Evolutionary conservation across 2,797 vertebrate species (phyloP), one percentile per base, ranked within the genome.

Genomic region (Chelonia mydas): DNA sequence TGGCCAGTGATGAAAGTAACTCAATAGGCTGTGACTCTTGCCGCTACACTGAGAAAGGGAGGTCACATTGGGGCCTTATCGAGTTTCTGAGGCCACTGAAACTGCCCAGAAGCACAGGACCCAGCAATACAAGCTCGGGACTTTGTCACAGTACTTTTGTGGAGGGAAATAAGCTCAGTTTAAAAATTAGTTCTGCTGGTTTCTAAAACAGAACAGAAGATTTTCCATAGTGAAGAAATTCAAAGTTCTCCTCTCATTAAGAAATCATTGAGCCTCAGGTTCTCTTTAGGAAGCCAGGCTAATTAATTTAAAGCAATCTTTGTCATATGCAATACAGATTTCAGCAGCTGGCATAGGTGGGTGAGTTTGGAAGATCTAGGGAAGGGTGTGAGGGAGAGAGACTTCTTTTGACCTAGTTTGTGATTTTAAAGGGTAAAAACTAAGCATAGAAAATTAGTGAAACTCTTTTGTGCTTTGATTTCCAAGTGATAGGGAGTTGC

Each of bases 361-460:
- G 92, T 94, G 33, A 90, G 86, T 93, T 91, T 97, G 54, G 74
- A 90, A 95, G 95, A 79, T 96, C 76, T 95, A 83, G 61, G 82
- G 88, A 93, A 95, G 19, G 68, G 51, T 91, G 78, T 82, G 89
- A 96, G 91, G 47, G 74, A 59, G 88, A 95, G 85, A 87, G 68
- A 95, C 89, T 93, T 96, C 84, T 93, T 97, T 96, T 65, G 45
- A 96, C 90, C 85, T 78, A 90, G 79, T 95, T 92, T 91, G 49
- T 81, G 84, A 95, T 92, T 97, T 97, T 96, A 97, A 97, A 97
- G 96, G 84, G 78, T 96, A 96, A 94, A 41, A 96, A 85, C 83
- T 95, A 96, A 96, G 80, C 88, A 93, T 95, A 87, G 81, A 93
- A 95, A 98, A 96, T 95, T 91, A 98, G 92, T 21, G 50, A 96